Conservation (phyloP, 2,113 vertebrate genomes). For the Phalacrocorax brasilianus region DNA sequence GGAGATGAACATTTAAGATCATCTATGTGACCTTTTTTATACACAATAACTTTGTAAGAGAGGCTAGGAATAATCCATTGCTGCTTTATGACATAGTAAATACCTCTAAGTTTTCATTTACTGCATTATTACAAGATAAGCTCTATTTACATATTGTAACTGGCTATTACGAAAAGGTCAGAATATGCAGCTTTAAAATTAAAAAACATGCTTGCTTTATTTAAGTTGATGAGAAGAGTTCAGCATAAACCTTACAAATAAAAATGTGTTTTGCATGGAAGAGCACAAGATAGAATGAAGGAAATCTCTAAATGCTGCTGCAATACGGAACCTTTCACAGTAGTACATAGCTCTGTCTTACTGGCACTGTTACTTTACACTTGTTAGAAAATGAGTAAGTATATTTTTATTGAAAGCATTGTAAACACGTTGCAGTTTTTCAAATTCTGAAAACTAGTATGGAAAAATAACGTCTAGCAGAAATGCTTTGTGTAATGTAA, state of each 20-base stretch:
- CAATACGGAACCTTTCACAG: background rate
- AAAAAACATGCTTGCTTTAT: background rate
- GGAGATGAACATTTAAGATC: background rate
- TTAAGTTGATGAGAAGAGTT: background rate
- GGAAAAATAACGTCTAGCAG: background rate
- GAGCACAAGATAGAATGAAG: background rate
- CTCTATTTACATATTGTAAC: background rate
- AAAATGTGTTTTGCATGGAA: background rate
- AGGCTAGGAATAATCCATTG: background rate
- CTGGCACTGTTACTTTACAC: background rate
- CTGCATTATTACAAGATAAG: conserved; percentile 16
- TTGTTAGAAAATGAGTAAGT: background rate
- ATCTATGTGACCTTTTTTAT: background rate
- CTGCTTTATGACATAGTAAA: conserved; percentile 20
- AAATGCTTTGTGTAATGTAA: background rate
- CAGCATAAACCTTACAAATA: background rate
- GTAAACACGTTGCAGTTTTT: background rate
- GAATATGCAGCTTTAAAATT: background rate
- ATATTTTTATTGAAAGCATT: background rate
- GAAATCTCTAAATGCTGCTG: background rate
- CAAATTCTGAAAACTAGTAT: background rate
- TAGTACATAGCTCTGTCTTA: background rate
- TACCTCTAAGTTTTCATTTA: conserved; percentile 52
- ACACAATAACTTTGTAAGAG: background rate
- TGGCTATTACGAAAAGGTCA: background rate